Evolutionary conservation across 2,113 vertebrate species (phyloP), one percentile per base, ranked within the genome.

Genomic region (Phyllopteryx taeniolatus): DNA sequence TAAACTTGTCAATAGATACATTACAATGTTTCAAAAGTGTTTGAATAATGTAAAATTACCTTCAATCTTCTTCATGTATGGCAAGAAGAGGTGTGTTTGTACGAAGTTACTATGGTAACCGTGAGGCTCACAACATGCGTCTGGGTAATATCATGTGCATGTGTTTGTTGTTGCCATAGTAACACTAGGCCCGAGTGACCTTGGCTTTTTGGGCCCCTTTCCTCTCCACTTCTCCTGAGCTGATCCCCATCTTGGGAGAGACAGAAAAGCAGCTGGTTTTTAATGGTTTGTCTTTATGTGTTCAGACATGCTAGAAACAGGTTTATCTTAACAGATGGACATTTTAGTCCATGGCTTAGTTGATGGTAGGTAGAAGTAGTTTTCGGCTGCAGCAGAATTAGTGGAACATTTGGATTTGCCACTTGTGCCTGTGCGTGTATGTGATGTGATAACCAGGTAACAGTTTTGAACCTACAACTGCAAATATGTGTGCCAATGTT

Each of bases 201-300:
- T 74, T 65, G 88, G 80, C 74, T 79, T 84, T 84, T 80, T 67
- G 70, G 69, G 69, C 82, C 72, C 60, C 79, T 81, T 92, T 93
- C 91, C 87, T 82, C 74, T 83, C 80, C 67, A 46, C 53, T 43
- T 44, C n/a, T 60, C 2, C 43, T 49, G 19, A 49, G 75, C 54
- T 39, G 19, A 39, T 51, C 69, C 46, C 39, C 76, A 59, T 68
- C 72, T 81, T 66, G 76, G 64, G 65, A 35, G 67, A n/a, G 60
- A 71, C 20, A 68, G 67, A 81, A 71, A 31, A 0, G 74, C 83
- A 90, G 81, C 80, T 85, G 94, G 83, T 86, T 83, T 87, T 93
- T 93, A 91, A 77, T 86, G 83, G 90, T 86, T 81, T 84, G 81
- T 87, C 88, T 75, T 13, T n/a, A 82, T 85, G 66, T 64, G 86